phyloP scores from a whole-genome alignment of 2,888 invertebrate species.

The Drosophila paranaensis region DNA sequence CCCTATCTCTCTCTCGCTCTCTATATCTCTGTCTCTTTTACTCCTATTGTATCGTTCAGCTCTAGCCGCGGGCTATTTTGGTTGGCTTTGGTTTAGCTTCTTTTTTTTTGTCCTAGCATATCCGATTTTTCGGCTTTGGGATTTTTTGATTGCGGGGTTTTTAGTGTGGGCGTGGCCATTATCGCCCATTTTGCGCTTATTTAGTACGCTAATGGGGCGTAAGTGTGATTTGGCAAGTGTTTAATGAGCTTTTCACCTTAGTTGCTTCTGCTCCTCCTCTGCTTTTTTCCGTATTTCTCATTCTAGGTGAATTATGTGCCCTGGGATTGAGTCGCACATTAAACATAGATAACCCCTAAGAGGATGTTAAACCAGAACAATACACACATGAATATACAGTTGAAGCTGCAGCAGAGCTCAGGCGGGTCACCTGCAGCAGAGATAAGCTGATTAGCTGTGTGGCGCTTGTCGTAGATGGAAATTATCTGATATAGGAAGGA shows the following conservation, averaged over 20 bases:
- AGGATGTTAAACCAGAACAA: constrained; percentile 4
- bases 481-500: too few species aligned
- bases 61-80: constrained; percentile 72
- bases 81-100: constrained; percentile 42
- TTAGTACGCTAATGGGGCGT: constrained; percentile 75
- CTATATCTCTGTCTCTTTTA: background rate
- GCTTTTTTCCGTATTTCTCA: background rate
- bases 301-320: constrained; percentile 36
- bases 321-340: constrained; percentile 12
- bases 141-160: constrained; percentile 31
- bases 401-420: constrained; percentile 7
- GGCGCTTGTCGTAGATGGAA: background rate
- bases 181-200: constrained; percentile 68
- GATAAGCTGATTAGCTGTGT: background rate
- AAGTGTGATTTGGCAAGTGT: constrained; percentile 76
- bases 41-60: constrained; percentile 33
- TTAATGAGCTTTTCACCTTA: constrained; percentile 74
- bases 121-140: constrained; percentile 31
- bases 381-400: background rate
- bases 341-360: constrained; percentile 14
- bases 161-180: constrained; percentile 12
- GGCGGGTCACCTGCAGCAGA: background rate
- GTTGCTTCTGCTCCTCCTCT: background rate
- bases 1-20: background rate
- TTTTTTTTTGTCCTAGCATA: constrained; percentile 40